Base-by-base conservation (phyloP, 2,797 vertebrate species). In the Semotilus atromaculatus region DNA sequence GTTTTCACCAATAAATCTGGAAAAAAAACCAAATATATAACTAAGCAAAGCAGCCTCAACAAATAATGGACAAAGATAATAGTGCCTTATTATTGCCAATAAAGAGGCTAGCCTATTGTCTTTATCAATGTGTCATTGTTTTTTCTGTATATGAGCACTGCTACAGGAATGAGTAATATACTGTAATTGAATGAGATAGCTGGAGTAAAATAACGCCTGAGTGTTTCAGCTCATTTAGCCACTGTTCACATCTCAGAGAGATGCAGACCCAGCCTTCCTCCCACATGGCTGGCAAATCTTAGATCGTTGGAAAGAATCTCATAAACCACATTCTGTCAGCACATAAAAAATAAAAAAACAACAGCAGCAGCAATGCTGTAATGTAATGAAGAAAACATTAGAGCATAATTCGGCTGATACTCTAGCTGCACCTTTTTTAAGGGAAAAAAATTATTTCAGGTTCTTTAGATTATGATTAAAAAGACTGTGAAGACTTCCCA, bases 261-360 rank as follows among this genome's bases (percentile, higher is more conserved):
- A 88, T 87, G 87, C 84, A 85, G 70, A 84, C 86, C 86, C 89
- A 86, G 85, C 79, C 84, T 76, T 86, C 88, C 91, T 93, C 86
- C 83, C 93, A 93, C 79, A 23, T 51, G 67, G 87, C 89, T 92
- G 91, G 86, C 79, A 93, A 73, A 85, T 88, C 82, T 91, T 92
- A 92, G 85, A 87, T 93, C 89, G 92, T 36, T 45, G 78, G 77
- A 82, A 90, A 79, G 31, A 84, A 94, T 86, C 76, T 87, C 48
- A 60, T 62, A 31, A 82, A 87, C 55, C 43, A 74, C 19, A 82
- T 86, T 89, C 74, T 86, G 68, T 82, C 62, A 64, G n/a, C 62
- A 51, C 81, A 26, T 5, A 36, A 11, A 11, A 45, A 1, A 14
- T 40, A 8, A 36, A 29, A 11, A 11, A 16, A n/a, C n/a, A n/a